Evolutionary conservation across 2,797 vertebrate species (phyloP).

Genomic region (Kryptopterus vitreolus): DNA sequence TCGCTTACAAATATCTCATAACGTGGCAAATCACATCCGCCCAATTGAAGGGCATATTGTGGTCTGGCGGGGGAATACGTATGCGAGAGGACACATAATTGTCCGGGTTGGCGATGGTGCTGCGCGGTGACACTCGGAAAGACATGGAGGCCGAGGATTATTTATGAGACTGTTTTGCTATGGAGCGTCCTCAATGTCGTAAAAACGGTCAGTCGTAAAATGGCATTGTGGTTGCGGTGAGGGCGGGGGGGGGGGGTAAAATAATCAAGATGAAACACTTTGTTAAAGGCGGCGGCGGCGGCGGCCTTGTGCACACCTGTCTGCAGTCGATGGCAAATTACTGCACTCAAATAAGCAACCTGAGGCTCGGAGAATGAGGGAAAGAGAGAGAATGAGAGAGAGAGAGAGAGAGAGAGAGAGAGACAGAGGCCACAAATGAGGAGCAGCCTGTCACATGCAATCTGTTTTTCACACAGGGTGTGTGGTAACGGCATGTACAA

Average conservation of each 20-base stretch:
- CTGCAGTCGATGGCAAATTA: conserved; percentile 76
- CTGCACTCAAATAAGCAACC: conserved; percentile 73
- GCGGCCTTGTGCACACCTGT: conserved; percentile 78
- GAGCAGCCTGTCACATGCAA: conserved; percentile 56
- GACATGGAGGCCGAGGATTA: conserved; percentile 48
- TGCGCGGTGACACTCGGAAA: conserved; percentile 43
- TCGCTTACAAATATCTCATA: conserved; percentile 25
- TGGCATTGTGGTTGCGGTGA: conserved; percentile 64
- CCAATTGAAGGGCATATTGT: conserved; percentile 24
- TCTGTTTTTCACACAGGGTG: conserved; percentile 56
- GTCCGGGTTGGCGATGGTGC: conserved; percentile 24
- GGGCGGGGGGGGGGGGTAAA: conserved; percentile 25
- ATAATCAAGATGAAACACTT: conserved; percentile 76
- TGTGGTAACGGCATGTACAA: conserved; percentile 59
- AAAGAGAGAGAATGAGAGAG: neutral
- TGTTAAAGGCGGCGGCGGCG: conserved; percentile 69
- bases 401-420: conserved; percentile 1
- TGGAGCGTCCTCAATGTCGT: conserved; percentile 37
- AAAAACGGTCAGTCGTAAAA: conserved; percentile 43
- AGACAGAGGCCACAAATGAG: conserved; percentile 35
- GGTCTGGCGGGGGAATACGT: conserved; percentile 31
- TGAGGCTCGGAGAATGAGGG: conserved; percentile 55
- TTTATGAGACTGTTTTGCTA: conserved; percentile 52
- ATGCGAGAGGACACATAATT: conserved; percentile 39
- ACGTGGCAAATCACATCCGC: conserved; percentile 20